Evolutionary conservation across 2,797 vertebrate genomes (phyloP), one percentile per base, ranked within the genome.

Genomic region (Poeciliopsis infans): DNA sequence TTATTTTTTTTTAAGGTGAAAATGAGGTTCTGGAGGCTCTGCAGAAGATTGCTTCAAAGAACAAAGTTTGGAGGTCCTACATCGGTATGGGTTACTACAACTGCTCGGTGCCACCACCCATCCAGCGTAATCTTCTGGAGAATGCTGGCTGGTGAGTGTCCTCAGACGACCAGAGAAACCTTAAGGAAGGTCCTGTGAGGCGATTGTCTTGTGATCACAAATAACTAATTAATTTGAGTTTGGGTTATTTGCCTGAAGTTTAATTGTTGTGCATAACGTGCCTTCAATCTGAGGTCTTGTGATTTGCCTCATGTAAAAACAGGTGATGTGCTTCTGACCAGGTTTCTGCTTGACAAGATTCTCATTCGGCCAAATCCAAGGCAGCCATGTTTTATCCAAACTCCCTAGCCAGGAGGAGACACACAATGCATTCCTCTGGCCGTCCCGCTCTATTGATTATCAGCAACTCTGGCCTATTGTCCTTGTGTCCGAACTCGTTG

Each of bases 61-160:
- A 99, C 94, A 96, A 97, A 93, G 91, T 98, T 13, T 99, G 98
- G 98, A 93, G 98, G 41, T 99, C 98, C 2, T 99, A 99, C 51
- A 99, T 99, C 36, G 98, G 98, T 81, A 99, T 99, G 98, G 98
- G 98, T 47, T 99, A 99, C 93, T 99, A 99, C 90, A 98, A 96
- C 95, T 99, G 98, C 92, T 98, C 96, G 0, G 96, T 98, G 13
- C 98, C 98, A 0, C 97, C 96, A 3, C 95, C 97, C 77, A 97
- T 99, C 79, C 92, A 97, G 74, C 94, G 98, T 28, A 99, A 99
- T 88, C 95, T 99, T 53, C 83, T 99, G 94, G 98, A 99, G 93
- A 99, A 99, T 57, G 94, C 98, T 36, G 98, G 98, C 96, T 99
- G 98, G 98, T 99, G 85, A 90, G 96, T 92, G 33, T 2, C 28